Percentiles rank a stretch among this genome's conserved stretches.
Evolutionary conservation across 53 echinoderm and acorn worm genomes (phyloP).

Genomic region (Echinometra lucunter): DNA sequence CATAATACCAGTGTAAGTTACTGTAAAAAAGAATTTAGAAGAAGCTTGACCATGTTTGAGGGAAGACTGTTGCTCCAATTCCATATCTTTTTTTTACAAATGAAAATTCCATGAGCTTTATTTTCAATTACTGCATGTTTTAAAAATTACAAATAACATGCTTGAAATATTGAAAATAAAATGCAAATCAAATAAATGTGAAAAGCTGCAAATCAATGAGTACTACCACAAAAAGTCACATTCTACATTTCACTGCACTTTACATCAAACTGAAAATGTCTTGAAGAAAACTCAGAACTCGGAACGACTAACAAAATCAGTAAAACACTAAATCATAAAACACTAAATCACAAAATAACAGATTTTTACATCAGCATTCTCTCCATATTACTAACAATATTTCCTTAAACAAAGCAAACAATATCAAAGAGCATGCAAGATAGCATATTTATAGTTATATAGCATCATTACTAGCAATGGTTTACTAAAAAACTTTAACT

Average conservation of each 20-base stretch:
- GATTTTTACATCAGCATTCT: not conserved
- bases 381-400: not conserved
- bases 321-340: slow-evolving; percentile 12
- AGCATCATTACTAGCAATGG: not conserved
- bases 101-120: not conserved
- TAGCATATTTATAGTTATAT: too few relatives aligned
- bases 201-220: not conserved
- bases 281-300: not conserved
- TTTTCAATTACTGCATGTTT: too few relatives aligned
- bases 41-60: not conserved
- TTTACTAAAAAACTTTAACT: not conserved
- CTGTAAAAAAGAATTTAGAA: not conserved
- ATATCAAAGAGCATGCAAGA: not conserved
- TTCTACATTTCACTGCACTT: not conserved
- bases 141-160: not conserved
- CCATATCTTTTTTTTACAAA: not conserved
- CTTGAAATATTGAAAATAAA: not conserved
- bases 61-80: not conserved
- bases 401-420: not conserved
- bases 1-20: not conserved
- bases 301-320: not conserved
- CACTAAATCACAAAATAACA: not conserved
- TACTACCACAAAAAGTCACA: not conserved
- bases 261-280: not conserved
- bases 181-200: not conserved